A percentile compares a stretch with the other conserved stretches of the same genome.
These are phyloP conservation scores for Kuschelorhynchus macadamiae DNA, from an alignment of 2,888 invertebrate species.

Conservation along the genomic window DNA sequence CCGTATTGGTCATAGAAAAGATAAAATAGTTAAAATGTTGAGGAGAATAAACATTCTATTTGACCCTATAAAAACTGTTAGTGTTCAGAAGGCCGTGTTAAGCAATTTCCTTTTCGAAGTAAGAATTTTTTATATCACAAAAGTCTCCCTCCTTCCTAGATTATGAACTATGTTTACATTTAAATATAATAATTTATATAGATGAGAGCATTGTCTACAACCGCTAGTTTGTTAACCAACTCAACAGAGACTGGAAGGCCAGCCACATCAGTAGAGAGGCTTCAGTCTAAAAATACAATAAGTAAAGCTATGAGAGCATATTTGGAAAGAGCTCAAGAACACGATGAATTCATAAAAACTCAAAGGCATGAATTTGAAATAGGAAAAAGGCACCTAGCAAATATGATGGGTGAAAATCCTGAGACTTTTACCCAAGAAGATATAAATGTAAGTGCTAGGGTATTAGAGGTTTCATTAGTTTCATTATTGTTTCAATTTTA, in stretches of 20 bases:
- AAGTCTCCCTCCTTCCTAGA: no score
- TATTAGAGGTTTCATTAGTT: not conserved
- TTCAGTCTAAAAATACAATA: slow-evolving; percentile 68
- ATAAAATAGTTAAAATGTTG: slow-evolving; percentile 18
- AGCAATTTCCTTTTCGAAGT: not conserved
- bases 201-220: slow-evolving; percentile 15
- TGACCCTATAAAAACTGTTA: slow-evolving; percentile 15
- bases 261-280: slow-evolving; percentile 10
- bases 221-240: not conserved
- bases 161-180: no score
- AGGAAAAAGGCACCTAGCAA: slow-evolving; percentile 96
- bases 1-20: no score
- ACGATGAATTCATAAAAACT: slow-evolving; percentile 87
- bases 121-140: not conserved
- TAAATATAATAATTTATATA: slow-evolving; percentile 5
- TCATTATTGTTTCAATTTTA: no score
- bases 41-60: slow-evolving; percentile 12
- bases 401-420: slow-evolving; percentile 98
- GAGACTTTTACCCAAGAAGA: slow-evolving; percentile 90
- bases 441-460: slow-evolving; percentile 77
- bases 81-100: not conserved
- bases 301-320: slow-evolving; percentile 94
- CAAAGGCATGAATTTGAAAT: slow-evolving; percentile 87
- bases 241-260: not conserved
- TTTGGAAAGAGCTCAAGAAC: slow-evolving; percentile 83